Base-by-base conservation (phyloP, 2,797 vertebrate genomes). In the Pipistrellus pygmaeus region DNA sequence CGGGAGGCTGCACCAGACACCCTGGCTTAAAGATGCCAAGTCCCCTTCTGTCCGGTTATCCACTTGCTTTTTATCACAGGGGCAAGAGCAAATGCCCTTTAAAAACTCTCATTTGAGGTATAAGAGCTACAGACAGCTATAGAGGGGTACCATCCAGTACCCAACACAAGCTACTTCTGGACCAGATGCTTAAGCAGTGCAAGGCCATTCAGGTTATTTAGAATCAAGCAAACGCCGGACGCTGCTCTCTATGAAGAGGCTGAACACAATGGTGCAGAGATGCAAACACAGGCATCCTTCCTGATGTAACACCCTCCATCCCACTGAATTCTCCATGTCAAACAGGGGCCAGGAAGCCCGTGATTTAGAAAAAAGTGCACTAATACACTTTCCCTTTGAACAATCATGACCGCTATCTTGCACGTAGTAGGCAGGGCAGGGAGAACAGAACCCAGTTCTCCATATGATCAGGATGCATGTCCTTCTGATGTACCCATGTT, bases 31-130 rank as follows among this genome's bases (percentile, higher is more conserved):
- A 27, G 81, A 17, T 21, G 48, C 72, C 88, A 90, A 95, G 71
- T 38, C 81, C 60, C 71, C 96, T 82, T 92, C 91, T 80, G 94
- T 97, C 97, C 89, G 53, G 66, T 72, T 88, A 68, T 55, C 62
- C 53, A 78, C 94, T 96, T 88, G 86, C 90, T 94, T 97, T 97
- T 96, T 73, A 96, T 90, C 95, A 92, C 82, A 94, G 66, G 85
- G 60, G 21, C 80, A 60, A 53, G 60, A 68, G 2, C 25, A 57
- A 30, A 68, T 25, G 32, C 53, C 55, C 44, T 82, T 94, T n/a
- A 27, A 41, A 75, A 46, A 55, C 86, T 48, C 88, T 85, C 55
- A 14, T 85, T 96, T 90, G 30, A 82, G 86, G 41, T 25, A 81
- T 12, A 62, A 95, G 91, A 96, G 66, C 25, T 95, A 89, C 77